Base-by-base conservation (phyloP, 2,888 invertebrate genomes). In the Melanchra persicariae region DNA sequence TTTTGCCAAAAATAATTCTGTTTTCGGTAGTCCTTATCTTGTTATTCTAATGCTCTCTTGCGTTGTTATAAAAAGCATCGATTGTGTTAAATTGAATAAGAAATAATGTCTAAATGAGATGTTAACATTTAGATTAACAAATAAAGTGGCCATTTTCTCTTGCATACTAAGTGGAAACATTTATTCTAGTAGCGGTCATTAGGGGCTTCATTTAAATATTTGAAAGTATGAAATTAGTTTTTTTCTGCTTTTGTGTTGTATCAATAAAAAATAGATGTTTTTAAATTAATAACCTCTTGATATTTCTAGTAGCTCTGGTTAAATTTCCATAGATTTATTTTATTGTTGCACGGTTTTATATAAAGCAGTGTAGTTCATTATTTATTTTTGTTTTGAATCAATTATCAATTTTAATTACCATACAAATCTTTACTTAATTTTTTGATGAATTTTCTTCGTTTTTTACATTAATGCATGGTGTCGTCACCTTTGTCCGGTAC, bases 121-220 rank as follows among this genome's bases (percentile, higher is more conserved):
- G 74, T 71, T 61, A 69, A 69, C 62, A 82, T 72, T 70, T 59
- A 74, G 67, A 74, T 80, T 69, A 78, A 58, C 58, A 60, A 68
- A 70, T 77, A 76, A 72, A 82, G 71, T 65, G 71, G 66, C 64
- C 34, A 55, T 71, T 54, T 62, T 30, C 19, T 24, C 8, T 49
- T 60, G 74, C 51, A 61, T 70, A 74, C 45, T 59, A 45, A 69
- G 45, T 71, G 58, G 64, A 34, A 54, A 26, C 60, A 72, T 68
- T 34, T 77, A 47, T 52, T 66, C 66, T 67, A 63, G 74, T 79
- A 70, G 64, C 68, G 30, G 22, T 45, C 54, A 71, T 63, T 79
- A 58, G 45, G 7, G 4, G 55, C 43, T 71, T 76, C 57, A 79
- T 79, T 79, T 75, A 55, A 79, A 79, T 79, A 79, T 79, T 78